Evolutionary conservation across 2,888 invertebrate genomes (phyloP).

Genomic region (Cartodere bifasciata): DNA sequence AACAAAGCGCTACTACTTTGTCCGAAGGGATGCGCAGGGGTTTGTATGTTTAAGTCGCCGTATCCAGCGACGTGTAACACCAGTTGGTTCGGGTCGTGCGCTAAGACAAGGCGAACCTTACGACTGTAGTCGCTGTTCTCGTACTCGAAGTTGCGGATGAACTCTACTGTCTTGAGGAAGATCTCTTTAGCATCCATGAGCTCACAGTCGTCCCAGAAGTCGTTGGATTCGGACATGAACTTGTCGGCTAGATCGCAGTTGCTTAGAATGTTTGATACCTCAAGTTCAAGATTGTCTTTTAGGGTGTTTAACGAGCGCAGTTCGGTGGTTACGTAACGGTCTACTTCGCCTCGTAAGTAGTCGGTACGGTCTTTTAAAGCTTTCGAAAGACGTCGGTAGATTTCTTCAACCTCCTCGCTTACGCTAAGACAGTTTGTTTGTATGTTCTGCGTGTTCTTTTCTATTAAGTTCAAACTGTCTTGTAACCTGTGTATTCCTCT

Average conservation of each 20-base stretch:
- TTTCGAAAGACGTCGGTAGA: slow-evolving; percentile 73
- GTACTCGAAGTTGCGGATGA: slow-evolving; percentile 87
- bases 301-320: slow-evolving; percentile 71
- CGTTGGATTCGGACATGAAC: slow-evolving; percentile 71
- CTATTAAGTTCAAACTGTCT: slow-evolving; percentile 71
- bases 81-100: slow-evolving; percentile 84
- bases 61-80: slow-evolving; percentile 79
- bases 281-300: slow-evolving; percentile 88
- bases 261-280: slow-evolving; percentile 88
- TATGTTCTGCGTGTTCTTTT: slow-evolving; percentile 78
- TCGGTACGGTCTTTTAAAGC: slow-evolving; percentile 84
- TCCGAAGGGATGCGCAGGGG: slow-evolving; percentile 36
- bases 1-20: slow-evolving; percentile 36
- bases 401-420: slow-evolving; percentile 88
- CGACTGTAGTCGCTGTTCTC: slow-evolving; percentile 83
- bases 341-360: slow-evolving; percentile 76
- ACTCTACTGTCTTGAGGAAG: slow-evolving; percentile 90
- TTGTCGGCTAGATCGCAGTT: slow-evolving; percentile 95
- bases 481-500: slow-evolving; percentile 80
- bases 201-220: slow-evolving; percentile 87
- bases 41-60: slow-evolving; percentile 77
- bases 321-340: slow-evolving; percentile 83
- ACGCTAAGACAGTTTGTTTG: slow-evolving; percentile 84
- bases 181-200: slow-evolving; percentile 93
- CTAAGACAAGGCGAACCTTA: slow-evolving; percentile 73